Evolutionary conservation across 2,888 invertebrate species (phyloP), one percentile per base, ranked within the genome.

Genomic region (Diplazon laetatorius): DNA sequence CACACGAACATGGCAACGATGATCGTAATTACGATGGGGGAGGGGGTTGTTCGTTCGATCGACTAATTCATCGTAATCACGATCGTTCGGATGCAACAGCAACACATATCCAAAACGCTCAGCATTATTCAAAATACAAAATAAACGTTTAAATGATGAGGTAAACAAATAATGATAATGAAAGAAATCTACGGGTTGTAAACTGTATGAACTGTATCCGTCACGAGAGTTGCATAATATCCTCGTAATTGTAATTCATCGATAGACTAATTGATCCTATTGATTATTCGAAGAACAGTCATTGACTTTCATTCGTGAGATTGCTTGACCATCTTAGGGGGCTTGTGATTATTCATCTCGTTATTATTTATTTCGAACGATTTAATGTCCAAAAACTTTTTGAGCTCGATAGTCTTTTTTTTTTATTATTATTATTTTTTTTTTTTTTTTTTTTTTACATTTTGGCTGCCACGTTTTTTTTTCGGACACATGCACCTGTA

Each of bases 81-180:
- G 74, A 66, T 46, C 70, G 39, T 74, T 52, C n/a, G n/a, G 44
- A 50, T 60, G 65, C 74, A 78, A 70, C 74, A 78, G 62, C 70
- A 72, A 78, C 74, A 78, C 78, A 78, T 78, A 78, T 78, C 74
- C 70, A 22, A 74, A 74, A 78, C 52, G 74, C 78, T 78, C 78
- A 78, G 70, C 74, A 71, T 74, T 60, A 78, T 59, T 78, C 74
- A 71, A 71, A 70, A 52, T 78, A 78, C 70, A 66, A 78, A 74
- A 70, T 78, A 74, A 70, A 70, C 50, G 60, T 75, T n/a, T n/a
- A n/a, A n/a, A n/a, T n/a, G n/a, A n/a, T n/a, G n/a, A n/a, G n/a
- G n/a, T n/a, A n/a, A n/a, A n/a, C n/a, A n/a, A n/a, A n/a, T n/a
- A n/a, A n/a, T n/a, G n/a, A n/a, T n/a, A n/a, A n/a, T n/a, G n/a